phyloP scores from a whole-genome alignment of 2,888 invertebrate species.

The Heliconius hortense region DNA sequence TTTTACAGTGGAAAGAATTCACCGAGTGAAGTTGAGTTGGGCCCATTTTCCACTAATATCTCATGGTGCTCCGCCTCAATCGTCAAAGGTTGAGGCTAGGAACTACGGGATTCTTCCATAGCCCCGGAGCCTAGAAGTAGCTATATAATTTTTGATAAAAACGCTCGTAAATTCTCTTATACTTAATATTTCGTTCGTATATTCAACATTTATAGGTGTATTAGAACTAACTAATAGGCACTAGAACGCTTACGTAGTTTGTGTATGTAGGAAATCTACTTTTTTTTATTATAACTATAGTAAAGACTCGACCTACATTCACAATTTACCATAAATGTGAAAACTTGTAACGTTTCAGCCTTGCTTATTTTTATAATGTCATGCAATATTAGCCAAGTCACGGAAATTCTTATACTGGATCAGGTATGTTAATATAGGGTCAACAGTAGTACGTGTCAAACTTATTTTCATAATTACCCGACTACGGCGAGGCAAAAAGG shows the following conservation, averaged over 20 bases:
- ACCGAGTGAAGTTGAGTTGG: too few species aligned
- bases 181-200: not conserved
- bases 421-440: conserved; percentile 34
- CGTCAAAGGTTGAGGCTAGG: too few species aligned
- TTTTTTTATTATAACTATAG: conserved; percentile 1
- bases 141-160: too few species aligned
- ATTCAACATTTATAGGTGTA: not conserved
- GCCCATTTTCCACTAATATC: too few species aligned
- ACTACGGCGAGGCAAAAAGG: too few species aligned
- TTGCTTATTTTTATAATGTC: conserved; percentile 35
- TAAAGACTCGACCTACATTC: conserved; percentile 32
- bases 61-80: too few species aligned
- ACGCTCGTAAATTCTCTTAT: not conserved
- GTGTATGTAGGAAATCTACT: not conserved
- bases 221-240: not conserved
- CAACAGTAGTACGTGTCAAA: conserved; percentile 1
- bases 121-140: too few species aligned
- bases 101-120: too few species aligned
- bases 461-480: not conserved
- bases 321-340: conserved; percentile 35
- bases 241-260: not conserved
- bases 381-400: conserved; percentile 36
- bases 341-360: conserved; percentile 32
- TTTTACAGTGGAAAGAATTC: too few species aligned
- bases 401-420: conserved; percentile 36